Base-by-base conservation (phyloP, 2,113 vertebrate species). In the Vulpes lagopus region DNA sequence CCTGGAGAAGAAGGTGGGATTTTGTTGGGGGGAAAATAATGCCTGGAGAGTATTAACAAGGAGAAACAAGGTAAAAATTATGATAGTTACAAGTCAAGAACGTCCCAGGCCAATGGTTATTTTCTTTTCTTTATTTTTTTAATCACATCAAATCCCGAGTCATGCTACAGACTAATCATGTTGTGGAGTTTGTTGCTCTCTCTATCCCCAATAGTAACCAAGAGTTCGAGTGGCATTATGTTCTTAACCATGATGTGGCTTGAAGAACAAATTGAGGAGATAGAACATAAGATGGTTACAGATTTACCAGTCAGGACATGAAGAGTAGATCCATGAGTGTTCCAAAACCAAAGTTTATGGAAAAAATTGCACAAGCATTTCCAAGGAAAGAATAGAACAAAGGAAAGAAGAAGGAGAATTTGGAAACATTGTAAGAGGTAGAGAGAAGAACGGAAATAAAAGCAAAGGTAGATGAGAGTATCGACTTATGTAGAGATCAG, bases 91-190 rank as follows among this genome's bases (percentile, higher is more conserved):
- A 79, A 62, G 73, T 59, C 30, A 94, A 65, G n/a, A 85, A 22
- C 1, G 57, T 69, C 43, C 19, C 43, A 81, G 35, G 32, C 30
- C 82, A 86, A 43, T n/a, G 9, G 81, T 7, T 82, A 0, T 76
- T n/a, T 51, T 89, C 30, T 30, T 94, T 94, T 82, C 11, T 69
- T n/a, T 60, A 91, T 91, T 90, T 16, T 49, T 84, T 85, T 89
- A 60, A 89, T 69, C 32, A 78, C 9, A 51, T 89, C n/a, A 35
- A 43, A 80, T 89, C 55, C 90, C 32, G 62, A 43, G 62, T 78
- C 69, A 76, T 73, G 14, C n/a, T 49, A 81, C 3, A 92, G 95
- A 88, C 53, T 51, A 76, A 84, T 62, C 49, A 84, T 0, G 0
- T 12, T 74, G 8, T 20, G 32, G 32, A 62, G 43, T 80, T 78